Evolutionary conservation across 2,888 invertebrate species (phyloP).

Genomic region (Leptinotarsa peninsularis): DNA sequence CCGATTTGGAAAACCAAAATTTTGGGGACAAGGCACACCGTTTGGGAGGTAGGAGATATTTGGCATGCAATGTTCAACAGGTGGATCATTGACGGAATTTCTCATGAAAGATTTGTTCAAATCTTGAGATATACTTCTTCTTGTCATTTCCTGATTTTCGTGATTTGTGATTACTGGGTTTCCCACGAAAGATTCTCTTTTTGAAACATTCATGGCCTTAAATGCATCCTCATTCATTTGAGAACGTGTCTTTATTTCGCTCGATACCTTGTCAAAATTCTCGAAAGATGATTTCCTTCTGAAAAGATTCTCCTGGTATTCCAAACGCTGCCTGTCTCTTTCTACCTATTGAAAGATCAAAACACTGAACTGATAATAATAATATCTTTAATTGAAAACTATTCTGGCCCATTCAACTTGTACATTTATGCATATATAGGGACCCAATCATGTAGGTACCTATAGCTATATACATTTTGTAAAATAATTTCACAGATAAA

Average conservation of each 20-base stretch:
- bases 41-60: not conserved
- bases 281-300: constrained; percentile 1
- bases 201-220: not conserved
- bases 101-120: constrained; percentile 10
- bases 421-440: no score
- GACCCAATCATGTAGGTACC: no score
- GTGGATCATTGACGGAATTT: not conserved
- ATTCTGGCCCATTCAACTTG: no score
- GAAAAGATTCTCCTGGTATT: not conserved
- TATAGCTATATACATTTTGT: not conserved
- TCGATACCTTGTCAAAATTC: not conserved
- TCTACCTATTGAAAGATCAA: not conserved
- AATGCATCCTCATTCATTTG: constrained; percentile 15
- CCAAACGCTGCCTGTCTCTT: not conserved
- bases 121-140: constrained; percentile 1
- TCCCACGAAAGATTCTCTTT: not conserved
- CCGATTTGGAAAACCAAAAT: not conserved
- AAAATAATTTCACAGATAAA: not conserved
- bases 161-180: not conserved
- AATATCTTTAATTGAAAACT: no score
- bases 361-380: not conserved
- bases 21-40: not conserved
- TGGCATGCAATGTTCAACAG: not conserved
- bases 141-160: not conserved
- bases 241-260: constrained; percentile 6